Percentiles rank a stretch among this genome's conserved stretches.
Conservation (phyloP, 2,888 invertebrate species). For the Azorinus chamasolen region DNA sequence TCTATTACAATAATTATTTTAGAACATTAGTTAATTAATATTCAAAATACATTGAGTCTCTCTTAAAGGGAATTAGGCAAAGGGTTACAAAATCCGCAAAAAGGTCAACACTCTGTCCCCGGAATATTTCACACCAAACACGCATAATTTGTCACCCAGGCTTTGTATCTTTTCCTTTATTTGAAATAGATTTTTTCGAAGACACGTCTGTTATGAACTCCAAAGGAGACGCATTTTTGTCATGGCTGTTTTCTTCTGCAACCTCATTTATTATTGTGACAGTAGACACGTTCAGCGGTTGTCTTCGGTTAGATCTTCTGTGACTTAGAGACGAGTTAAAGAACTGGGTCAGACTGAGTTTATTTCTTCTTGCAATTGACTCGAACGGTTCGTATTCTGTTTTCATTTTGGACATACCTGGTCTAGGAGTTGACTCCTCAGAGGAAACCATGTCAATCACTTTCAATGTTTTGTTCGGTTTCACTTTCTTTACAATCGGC, state of each 20-base stretch:
- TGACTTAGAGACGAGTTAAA: slow-evolving; percentile 49
- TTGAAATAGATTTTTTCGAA: slow-evolving; percentile 17
- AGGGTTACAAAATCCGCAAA: too few relatives aligned
- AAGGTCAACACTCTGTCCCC: too few relatives aligned
- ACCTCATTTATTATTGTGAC: slow-evolving; percentile 58
- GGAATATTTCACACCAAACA: too few relatives aligned
- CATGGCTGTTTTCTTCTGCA: slow-evolving; percentile 13
- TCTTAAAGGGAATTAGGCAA: too few relatives aligned
- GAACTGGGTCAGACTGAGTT: slow-evolving; percentile 63
- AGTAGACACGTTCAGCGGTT: slow-evolving; percentile 52
- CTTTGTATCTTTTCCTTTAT: too few relatives aligned
- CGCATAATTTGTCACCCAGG: too few relatives aligned
- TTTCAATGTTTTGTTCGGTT: slow-evolving; percentile 28
- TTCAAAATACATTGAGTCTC: too few relatives aligned
- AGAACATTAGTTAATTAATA: too few relatives aligned
- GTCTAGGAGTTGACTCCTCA: slow-evolving; percentile 37
- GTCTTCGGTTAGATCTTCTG: slow-evolving; percentile 16
- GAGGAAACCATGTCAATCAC: background rate
- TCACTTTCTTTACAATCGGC: slow-evolving; percentile 63
- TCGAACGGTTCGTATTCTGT: slow-evolving; percentile 78
- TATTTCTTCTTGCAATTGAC: slow-evolving; percentile 73
- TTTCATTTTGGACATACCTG: slow-evolving; percentile 65
- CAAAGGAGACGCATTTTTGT: slow-evolving; percentile 20
- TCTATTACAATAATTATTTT: too few relatives aligned
- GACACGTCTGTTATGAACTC: slow-evolving; percentile 63